Evolutionary conservation across 2,888 invertebrate species (phyloP).

Genomic region (Endotricha flammealis): DNA sequence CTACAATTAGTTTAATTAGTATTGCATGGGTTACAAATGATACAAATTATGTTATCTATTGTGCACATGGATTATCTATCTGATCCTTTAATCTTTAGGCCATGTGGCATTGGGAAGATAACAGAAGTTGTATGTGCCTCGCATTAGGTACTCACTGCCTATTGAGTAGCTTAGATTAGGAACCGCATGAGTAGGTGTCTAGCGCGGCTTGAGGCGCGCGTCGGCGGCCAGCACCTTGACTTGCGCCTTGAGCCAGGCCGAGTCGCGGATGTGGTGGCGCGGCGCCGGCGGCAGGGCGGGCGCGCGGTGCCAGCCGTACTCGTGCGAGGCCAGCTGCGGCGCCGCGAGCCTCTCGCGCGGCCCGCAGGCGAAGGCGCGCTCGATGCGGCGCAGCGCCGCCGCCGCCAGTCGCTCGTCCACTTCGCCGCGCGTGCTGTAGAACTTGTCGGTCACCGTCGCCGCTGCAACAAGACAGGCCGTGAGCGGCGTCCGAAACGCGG

Average conservation of each 20-base stretch:
- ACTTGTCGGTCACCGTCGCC: constrained; percentile 51
- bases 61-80: neutral
- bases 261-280: constrained; percentile 66
- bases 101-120: neutral
- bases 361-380: constrained; percentile 34
- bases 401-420: constrained; percentile 14
- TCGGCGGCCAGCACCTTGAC: constrained; percentile 52
- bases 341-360: constrained; percentile 34
- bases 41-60: too few species aligned
- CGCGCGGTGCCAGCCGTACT: constrained; percentile 55
- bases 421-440: constrained; percentile 31
- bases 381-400: constrained; percentile 30
- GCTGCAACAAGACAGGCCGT: constrained; percentile 33
- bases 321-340: constrained; percentile 42
- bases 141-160: neutral
- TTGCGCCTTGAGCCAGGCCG: constrained; percentile 61
- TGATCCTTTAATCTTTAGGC: neutral
- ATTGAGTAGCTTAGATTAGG: neutral
- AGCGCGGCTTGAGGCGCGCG: constrained; percentile 32
- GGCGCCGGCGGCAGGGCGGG: constrained; percentile 32
- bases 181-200: neutral
- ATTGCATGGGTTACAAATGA: too few species aligned
- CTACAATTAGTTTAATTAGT: too few species aligned
- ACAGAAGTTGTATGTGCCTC: neutral
- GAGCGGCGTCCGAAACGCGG: too few species aligned